These are phyloP conservation scores for Cephus spinipes DNA, from an alignment of 2,888 invertebrate genomes.

Conservation along the genomic window DNA sequence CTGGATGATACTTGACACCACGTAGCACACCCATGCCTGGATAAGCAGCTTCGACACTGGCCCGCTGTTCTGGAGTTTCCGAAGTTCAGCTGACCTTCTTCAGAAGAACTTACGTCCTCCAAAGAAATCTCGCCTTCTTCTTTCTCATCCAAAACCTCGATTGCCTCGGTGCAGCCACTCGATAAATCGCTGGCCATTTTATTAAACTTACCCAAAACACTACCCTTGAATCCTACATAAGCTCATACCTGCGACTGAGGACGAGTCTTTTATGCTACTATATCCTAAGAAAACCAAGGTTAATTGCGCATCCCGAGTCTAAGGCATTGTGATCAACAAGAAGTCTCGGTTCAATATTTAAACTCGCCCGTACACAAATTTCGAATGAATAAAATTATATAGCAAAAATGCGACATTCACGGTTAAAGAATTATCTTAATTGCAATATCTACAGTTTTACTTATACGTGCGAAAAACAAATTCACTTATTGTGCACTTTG, in stretches of 20 bases:
- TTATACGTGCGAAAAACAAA: conserved; percentile 1
- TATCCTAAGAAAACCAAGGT: background rate
- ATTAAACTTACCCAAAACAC: conserved; percentile 36
- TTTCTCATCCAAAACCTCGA: conserved; percentile 51
- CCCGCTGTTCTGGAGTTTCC: conserved; percentile 33
- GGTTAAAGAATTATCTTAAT: background rate
- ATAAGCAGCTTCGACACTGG: conserved; percentile 44
- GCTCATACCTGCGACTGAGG: background rate
- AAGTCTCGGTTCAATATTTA: background rate
- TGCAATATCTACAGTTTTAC: background rate
- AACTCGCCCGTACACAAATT: background rate
- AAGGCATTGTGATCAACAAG: background rate
- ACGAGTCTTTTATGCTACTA: background rate
- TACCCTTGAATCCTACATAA: background rate
- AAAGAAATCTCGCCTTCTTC: conserved; percentile 64
- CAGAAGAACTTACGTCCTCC: conserved; percentile 64
- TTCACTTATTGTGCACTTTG: conserved; percentile 5
- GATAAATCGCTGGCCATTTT: conserved; percentile 62
- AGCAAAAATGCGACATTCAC: background rate
- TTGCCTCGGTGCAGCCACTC: conserved; percentile 55
- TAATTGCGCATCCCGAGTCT: conserved; percentile 1
- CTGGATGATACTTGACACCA: conserved; percentile 44
- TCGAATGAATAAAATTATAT: background rate
- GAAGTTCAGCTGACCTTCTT: conserved; percentile 53
- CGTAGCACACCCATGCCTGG: conserved; percentile 40